Base-by-base conservation (phyloP, 2,888 invertebrate species). In the Epinotia demarniana region DNA sequence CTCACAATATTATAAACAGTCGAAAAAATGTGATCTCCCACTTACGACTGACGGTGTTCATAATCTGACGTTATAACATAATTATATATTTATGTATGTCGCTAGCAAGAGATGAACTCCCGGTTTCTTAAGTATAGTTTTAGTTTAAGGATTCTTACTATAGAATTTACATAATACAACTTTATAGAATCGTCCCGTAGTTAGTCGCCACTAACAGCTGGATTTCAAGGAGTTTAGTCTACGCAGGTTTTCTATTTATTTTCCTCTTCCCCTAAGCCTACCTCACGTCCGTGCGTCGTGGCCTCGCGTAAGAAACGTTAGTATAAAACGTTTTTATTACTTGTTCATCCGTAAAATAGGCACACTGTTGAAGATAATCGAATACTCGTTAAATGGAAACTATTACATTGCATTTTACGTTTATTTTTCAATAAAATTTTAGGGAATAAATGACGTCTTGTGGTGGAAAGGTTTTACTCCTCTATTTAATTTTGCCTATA, bases 221-320 rank as follows among this genome's bases (percentile, higher is more conserved):
- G 69, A 57, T 55, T 33, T 69, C 27, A 33, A 63, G 60, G 19
- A 75, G 39, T 71, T 61, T 18, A 46, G 67, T 71, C 55, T 53
- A 55, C 13, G 49, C 49, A 13, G 19, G 53, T 23, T 67, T 75
- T 60, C 23, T 61, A 23, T 46, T 62, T 67, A 46, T 75, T 71
- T 75, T 66, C 66, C 66, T 71, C 55, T 27, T 67, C 71, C 63
- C 55, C 19, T 71, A 64, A 71, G 73, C 23, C 64, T 2, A 33
- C 3, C 33, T 12, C 43, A 39, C 33, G 58, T 60, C 33, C 46
- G 68, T 1, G 27, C 27, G 9, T 23, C 16, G 19, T 11, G 58
- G 43, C 43, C 33, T 19, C 39, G 19, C 18, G 6, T 46, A 12
- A 33, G 6, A 4, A 16, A 49, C 9, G 39, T 39, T 39, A 67